phyloP scores from a whole-genome alignment of 2,797 vertebrate species.

The Macropodus opercularis region DNA sequence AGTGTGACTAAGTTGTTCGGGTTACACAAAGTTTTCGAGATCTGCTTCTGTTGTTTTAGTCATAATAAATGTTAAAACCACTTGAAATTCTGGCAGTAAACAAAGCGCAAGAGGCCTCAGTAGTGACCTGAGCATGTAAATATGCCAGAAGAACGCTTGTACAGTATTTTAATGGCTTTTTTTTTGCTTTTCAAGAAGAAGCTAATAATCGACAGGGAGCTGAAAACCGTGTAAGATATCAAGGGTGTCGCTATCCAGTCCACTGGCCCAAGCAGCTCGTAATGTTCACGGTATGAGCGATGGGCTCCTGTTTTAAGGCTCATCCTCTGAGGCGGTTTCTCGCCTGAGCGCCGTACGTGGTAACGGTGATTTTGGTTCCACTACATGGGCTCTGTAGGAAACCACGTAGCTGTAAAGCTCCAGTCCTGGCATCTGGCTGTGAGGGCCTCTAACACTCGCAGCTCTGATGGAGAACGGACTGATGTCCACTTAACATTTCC shows the following conservation, averaged over 20 bases:
- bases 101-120: constrained; percentile 23
- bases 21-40: constrained; percentile 6
- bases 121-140: no score
- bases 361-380: constrained; percentile 64
- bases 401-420: constrained; percentile 27
- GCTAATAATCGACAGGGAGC: no score
- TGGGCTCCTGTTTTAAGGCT: constrained; percentile 55
- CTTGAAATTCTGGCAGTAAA: constrained; percentile 38
- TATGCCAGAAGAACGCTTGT: no score
- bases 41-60: background rate
- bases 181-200: no score
- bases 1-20: constrained; percentile 34
- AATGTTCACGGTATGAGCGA: constrained; percentile 20
- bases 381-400: constrained; percentile 51
- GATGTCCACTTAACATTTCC: constrained; percentile 37
- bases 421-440: constrained; percentile 46
- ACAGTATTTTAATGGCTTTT: no score
- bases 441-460: constrained; percentile 36
- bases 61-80: background rate
- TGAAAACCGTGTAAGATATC: no score
- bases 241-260: no score
- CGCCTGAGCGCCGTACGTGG: constrained; percentile 34
- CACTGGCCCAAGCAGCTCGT: background rate
- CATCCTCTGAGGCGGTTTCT: constrained; percentile 41
- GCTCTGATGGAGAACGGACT: constrained; percentile 25